Evolutionary conservation across 1,140 invertebrate genomes (phyloP).

Genomic region (Galleria mellonella): DNA sequence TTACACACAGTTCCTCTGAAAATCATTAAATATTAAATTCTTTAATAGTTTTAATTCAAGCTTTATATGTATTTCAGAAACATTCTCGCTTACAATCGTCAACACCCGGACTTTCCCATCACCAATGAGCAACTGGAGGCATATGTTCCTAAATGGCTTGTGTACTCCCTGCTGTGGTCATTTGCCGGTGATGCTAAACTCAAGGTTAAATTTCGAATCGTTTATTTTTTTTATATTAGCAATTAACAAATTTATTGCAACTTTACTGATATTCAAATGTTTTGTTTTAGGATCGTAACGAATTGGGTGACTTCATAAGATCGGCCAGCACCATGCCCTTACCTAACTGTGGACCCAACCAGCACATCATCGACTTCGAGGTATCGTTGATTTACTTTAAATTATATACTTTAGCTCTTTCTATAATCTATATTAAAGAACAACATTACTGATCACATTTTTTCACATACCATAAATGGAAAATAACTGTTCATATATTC

Average conservation of each 20-base stretch:
- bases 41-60: too few species aligned
- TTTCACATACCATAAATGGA: too few species aligned
- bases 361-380: constrained; percentile 97
- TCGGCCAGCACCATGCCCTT: constrained; percentile 95
- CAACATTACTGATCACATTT: too few species aligned
- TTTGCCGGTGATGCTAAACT: constrained; percentile 98
- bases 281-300: constrained; percentile 76
- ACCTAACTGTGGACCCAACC: constrained; percentile 83
- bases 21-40: not conserved
- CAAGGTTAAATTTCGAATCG: constrained; percentile 78
- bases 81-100: constrained; percentile 94
- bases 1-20: too few species aligned
- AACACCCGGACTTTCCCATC: constrained; percentile 96
- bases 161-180: constrained; percentile 97
- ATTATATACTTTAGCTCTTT: too few species aligned
- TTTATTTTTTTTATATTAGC: not conserved
- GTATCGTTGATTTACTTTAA: constrained; percentile 70
- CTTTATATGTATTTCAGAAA: constrained; percentile 80
- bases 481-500: too few species aligned
- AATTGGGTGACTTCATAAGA: constrained; percentile 96
- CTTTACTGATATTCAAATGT: not conserved
- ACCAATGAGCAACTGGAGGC: constrained; percentile 93
- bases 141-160: constrained; percentile 94
- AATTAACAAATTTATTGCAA: not conserved
- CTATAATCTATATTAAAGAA: too few species aligned